Base-by-base conservation (phyloP, 2,797 vertebrate genomes). In the Danio albolineatus region DNA sequence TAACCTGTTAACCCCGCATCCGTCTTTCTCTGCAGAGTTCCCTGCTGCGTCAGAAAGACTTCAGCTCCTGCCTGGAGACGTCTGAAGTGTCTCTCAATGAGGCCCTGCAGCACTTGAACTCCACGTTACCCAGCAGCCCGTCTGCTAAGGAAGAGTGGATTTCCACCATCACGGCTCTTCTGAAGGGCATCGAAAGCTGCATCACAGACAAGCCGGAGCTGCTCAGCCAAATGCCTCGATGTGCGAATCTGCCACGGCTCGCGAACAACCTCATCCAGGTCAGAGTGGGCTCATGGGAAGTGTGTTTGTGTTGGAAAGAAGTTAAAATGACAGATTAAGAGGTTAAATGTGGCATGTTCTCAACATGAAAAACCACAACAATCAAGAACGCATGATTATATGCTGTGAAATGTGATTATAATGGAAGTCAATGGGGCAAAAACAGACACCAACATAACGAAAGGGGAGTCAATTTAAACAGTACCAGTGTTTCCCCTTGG, bases 91-190 rank as follows among this genome's bases (percentile, higher is more conserved):
- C 97, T 39, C 90, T 99, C 85, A 95, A 97, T 0, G 98, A 99
- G 90, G 96, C 97, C 12, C 89, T 98, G 85, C 98, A 97, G 91
- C 97, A 99, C 86, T 94, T 98, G 90, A 92, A 94, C 82, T 95
- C 94, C 7, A 76, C 88, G 10, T 88, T 93, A 7, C 81, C 90
- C 75, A 90, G 92, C 28, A 93, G 92, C 2, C 82, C 94, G 10
- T 92, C 96, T 14, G 92, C 91, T 79, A 98, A 97, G 88, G 97
- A 99, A 81, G 97, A 97, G 87, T 99, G 98, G 97, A 95, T 96
- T 84, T 91, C 93, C 84, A 97, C 96, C 2, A 94, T 98, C 67
- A 94, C 93, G 60, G 96, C 96, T 77, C 87, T 99, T 87, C 92
- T 99, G 70, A 86, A 89, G 10, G 97, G 97, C 82, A 94, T 98